Base-by-base conservation (phyloP, 2,113 vertebrate species). In the Thalassarche chlororhynchos region DNA sequence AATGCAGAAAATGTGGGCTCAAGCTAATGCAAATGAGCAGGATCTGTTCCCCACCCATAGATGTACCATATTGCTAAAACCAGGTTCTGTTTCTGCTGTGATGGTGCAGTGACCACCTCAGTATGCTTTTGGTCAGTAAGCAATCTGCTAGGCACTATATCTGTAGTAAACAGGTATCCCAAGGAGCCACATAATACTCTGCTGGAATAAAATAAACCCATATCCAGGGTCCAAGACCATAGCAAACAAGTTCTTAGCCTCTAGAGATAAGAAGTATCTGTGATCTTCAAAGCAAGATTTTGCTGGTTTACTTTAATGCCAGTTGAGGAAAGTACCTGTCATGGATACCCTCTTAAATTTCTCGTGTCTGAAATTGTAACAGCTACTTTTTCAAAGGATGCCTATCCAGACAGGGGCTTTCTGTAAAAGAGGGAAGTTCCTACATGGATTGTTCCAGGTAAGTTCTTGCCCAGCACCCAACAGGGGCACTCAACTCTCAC, bases 1-100 rank as follows among this genome's bases (percentile, higher is more conserved):
- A 80, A 88, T 16, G 26, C 18, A 49, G n/a, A 87, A 78, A 64
- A 36, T 17, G 2, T 49, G 54, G 29, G 3, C 23, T 83, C 14
- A 82, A 17, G 13, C 5, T 76, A 52, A 65, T n/a, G 17, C 0
- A 2, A 77, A 55, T 42, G 10, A 51, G 11, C 12, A 25, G 0
- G 0, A 46, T 34, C 9, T 71, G 10, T 46, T 71, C 8, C 18
- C 2, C 4, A 19, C 2, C 14, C 26, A 47, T 3, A 29, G 20
- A 47, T 60, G 31, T 52, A 31, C 2, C 38, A 3, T 46, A 32
- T 46, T 46, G 24, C 29, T 68, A 71, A 83, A 85, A 2, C 6
- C 14, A 80, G 17, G 14, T 69, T 70, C 72, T 83, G 6, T 21
- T 74, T 80, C 57, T 79, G 17, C 26, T 52, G 11, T 61, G n/a